These are phyloP conservation scores for Hiodon alosoides DNA, from an alignment of 2,113 vertebrate genomes.

Conservation along the genomic window DNA sequence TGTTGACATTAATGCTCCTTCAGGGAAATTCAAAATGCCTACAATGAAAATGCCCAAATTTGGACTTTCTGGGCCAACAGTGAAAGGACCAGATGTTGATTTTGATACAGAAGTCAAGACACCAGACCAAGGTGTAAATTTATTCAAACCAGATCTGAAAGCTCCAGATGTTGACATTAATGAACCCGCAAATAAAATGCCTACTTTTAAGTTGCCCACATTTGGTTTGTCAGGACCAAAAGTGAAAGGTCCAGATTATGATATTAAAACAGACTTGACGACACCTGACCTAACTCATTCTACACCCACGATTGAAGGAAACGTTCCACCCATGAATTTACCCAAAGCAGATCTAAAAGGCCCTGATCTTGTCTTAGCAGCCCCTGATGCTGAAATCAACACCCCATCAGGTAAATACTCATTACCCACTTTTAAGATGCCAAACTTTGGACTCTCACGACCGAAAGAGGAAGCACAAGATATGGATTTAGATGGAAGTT, in stretches of 20 bases:
- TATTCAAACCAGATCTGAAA: slow-evolving; percentile 44
- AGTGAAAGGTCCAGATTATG: slow-evolving; percentile 6
- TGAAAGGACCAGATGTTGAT: too few species aligned
- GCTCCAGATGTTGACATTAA: slow-evolving; percentile 41
- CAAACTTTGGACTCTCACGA: slow-evolving; percentile 40
- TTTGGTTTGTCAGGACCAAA: slow-evolving; percentile 39
- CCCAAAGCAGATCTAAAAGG: slow-evolving; percentile 33
- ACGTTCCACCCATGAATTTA: slow-evolving; percentile 28
- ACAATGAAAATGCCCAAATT: too few species aligned
- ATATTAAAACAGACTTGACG: slow-evolving; percentile 21
- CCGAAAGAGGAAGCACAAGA: slow-evolving; percentile 40
- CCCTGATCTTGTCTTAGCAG: slow-evolving; percentile 37
- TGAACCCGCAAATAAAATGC: slow-evolving; percentile 43
- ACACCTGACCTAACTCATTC: slow-evolving; percentile 32
- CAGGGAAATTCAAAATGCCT: too few species aligned
- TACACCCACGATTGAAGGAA: slow-evolving; percentile 22
- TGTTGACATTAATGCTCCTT: too few species aligned
- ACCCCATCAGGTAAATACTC: slow-evolving; percentile 40
- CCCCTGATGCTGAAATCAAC: slow-evolving; percentile 38
- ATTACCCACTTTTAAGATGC: slow-evolving; percentile 45
- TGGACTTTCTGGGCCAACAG: too few species aligned
- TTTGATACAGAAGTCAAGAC: slow-evolving; percentile 15
- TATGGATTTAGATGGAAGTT: slow-evolving; percentile 14
- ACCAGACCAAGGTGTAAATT: slow-evolving; percentile 32
- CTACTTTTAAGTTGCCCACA: slow-evolving; percentile 49